A percentile compares a stretch with the other conserved stretches of the same genome.
These are phyloP conservation scores for Pseudococcus viburni DNA, from an alignment of 2,888 invertebrate species.

Conservation along the genomic window DNA sequence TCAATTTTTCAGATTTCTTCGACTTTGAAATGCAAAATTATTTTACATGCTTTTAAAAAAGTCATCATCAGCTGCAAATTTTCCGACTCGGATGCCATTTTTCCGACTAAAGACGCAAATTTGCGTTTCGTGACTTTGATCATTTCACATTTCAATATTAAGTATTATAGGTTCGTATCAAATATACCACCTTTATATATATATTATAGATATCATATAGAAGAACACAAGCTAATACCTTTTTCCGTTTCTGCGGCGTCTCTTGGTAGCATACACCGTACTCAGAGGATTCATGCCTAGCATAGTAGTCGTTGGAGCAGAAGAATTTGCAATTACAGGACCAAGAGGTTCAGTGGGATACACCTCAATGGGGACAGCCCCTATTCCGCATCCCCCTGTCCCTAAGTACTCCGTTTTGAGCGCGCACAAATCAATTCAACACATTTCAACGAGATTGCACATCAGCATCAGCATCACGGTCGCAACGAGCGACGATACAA, in stretches of 20 bases:
- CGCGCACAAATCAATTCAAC: constrained; percentile 19
- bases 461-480: neutral
- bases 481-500: constrained; percentile 7
- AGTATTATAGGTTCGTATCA: too few species aligned
- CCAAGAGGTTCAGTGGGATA: constrained; percentile 62
- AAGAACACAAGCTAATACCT: constrained; percentile 78
- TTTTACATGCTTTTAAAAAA: too few species aligned
- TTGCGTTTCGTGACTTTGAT: too few species aligned
- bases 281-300: constrained; percentile 87
- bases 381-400: constrained; percentile 71
- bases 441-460: neutral
- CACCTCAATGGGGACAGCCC: constrained; percentile 70
- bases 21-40: too few species aligned
- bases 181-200: too few species aligned
- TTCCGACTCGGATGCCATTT: too few species aligned
- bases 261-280: constrained; percentile 92
- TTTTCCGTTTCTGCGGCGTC: constrained; percentile 95
- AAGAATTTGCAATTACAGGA: constrained; percentile 68
- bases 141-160: too few species aligned
- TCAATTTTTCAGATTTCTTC: too few species aligned
- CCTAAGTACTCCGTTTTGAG: constrained; percentile 67
- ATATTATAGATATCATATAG: too few species aligned
- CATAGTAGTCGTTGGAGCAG: constrained; percentile 60
- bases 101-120: too few species aligned
- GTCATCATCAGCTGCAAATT: too few species aligned